Evolutionary conservation across 2,888 invertebrate species (phyloP), one percentile per base, ranked within the genome.

Genomic region (Microplitis manilae): DNA sequence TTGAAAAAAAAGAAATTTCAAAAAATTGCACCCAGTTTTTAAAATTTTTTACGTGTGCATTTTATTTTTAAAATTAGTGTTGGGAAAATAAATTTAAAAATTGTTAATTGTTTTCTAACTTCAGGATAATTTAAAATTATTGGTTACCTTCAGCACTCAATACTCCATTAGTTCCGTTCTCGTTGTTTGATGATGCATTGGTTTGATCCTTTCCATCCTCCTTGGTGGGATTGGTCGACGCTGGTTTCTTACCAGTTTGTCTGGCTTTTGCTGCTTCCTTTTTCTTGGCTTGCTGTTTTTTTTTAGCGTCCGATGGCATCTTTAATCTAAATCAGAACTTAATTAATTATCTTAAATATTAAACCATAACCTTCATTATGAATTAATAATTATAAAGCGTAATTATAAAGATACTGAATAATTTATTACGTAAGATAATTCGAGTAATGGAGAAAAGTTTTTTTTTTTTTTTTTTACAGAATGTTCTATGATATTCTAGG

Each of bases 291-390:
- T 97, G 97, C 90, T 98, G 96, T 89, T 97, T 97, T 93, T 99
- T 99, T 91, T 99, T 99, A 59, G 98, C 95, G 91, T 99, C 99
- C 86, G 99, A 99, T 90, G 99, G 98, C 99, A 99, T 99, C 74
- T 61, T 67, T 9, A 5, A 65, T 30, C 65, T 73, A 30, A 5
- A 30, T 40, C 2, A 64, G 15, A 15, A 64, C 64, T 9, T 17
- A 64, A 64, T 20, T 64, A 64, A 9, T 20, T 9, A 71, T 20
- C 9, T 65, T 41, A 17, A 50, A 30, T 67, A 68, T n/a, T 13
- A 38, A 73, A 30, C 73, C 60, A 73, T 70, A 79, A 78, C 74
- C 75, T 78, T 9, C 50, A 30, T 59, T 60, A 50, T 50, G 50
- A 8, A 50, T 50, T 50, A 13, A 13, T 50, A 50, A 50, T 50